These are phyloP conservation scores for Rousettus madagascariensis DNA, from an alignment of 2,797 vertebrate species.

Conservation along the genomic window DNA sequence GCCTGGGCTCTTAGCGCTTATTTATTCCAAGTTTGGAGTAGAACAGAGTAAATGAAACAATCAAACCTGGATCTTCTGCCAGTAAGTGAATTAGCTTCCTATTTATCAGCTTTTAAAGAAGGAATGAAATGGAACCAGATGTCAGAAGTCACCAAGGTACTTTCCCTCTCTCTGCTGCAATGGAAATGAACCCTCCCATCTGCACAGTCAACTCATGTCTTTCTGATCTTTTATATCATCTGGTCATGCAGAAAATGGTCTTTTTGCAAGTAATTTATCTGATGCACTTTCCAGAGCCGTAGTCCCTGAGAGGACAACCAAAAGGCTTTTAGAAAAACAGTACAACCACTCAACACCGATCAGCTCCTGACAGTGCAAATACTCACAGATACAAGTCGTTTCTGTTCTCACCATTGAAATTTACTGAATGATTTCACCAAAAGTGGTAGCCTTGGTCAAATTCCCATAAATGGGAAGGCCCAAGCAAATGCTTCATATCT, in stretches of 20 bases:
- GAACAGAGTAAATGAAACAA: conserved; percentile 35
- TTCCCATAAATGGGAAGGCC: background rate
- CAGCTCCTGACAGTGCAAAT: background rate
- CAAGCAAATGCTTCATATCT: background rate
- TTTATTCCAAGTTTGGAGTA: conserved; percentile 38
- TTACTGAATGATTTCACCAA: background rate
- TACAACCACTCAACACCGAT: no score
- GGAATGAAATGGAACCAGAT: background rate
- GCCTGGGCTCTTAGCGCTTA: conserved; percentile 29
- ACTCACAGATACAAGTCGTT: background rate
- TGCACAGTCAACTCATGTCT: background rate
- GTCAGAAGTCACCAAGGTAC: background rate
- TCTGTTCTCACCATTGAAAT: background rate
- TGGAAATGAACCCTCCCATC: background rate
- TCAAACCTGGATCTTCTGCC: background rate
- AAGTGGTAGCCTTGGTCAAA: background rate
- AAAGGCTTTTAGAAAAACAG: background rate
- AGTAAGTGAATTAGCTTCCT: conserved; percentile 45
- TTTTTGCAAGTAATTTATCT: background rate
- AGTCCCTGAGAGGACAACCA: background rate
- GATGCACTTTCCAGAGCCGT: background rate
- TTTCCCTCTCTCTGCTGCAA: background rate
- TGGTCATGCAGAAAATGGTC: background rate
- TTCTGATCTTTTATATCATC: background rate
- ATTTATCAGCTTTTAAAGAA: conserved; percentile 43